phyloP scores from a whole-genome alignment of 2,113 vertebrate species.

The Neomonachus schauinslandi region DNA sequence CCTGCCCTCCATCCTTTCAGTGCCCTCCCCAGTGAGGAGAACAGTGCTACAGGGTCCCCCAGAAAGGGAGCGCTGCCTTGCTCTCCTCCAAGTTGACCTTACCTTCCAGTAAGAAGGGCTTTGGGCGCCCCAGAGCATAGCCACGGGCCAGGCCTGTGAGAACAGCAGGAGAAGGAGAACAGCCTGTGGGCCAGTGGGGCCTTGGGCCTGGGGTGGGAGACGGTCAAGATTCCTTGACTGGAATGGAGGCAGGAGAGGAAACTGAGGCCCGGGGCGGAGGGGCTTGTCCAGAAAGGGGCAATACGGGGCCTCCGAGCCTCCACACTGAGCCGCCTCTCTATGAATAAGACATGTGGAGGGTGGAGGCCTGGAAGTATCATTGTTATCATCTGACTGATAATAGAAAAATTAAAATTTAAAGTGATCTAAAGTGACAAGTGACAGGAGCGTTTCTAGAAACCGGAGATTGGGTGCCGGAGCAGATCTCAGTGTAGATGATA shows the following conservation, averaged over 20 bases:
- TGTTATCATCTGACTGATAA: slow-evolving; percentile 29
- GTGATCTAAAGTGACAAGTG: neutral
- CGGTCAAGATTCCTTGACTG: accelerated
- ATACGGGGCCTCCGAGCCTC: accelerated
- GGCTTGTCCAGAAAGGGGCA: neutral
- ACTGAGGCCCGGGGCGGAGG: neutral
- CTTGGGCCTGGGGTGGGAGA: accelerated
- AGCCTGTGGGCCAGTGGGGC: neutral
- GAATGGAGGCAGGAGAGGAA: neutral
- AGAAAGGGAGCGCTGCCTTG: no score
- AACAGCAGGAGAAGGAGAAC: neutral
- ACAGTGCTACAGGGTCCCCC: accelerated
- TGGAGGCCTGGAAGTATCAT: neutral
- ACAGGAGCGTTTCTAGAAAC: slow-evolving; percentile 53
- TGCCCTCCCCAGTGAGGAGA: neutral
- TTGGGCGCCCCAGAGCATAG: neutral
- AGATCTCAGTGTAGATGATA: neutral
- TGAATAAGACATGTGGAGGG: slow-evolving; percentile 54
- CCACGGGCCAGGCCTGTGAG: neutral
- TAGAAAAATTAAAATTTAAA: slow-evolving; percentile 79
- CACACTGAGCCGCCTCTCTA: accelerated
- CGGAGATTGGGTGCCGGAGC: neutral
- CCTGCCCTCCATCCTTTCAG: neutral
- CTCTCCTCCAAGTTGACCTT: neutral
- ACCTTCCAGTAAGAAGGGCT: neutral